Evolutionary conservation across 2,888 invertebrate genomes (phyloP).

Genomic region (Stegana nigrithorax): DNA sequence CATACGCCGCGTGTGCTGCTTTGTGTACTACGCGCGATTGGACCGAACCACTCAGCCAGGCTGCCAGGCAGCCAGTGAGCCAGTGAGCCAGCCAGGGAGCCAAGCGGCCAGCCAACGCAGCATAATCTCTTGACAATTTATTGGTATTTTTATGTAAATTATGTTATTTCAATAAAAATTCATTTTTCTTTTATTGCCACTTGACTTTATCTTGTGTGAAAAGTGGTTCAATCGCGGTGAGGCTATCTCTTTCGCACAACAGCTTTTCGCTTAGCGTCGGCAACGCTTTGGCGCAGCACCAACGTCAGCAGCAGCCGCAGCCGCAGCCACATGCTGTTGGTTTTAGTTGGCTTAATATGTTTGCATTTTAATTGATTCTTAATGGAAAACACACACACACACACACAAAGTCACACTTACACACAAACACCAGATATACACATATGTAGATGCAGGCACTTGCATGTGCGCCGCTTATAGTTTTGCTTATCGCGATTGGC

Average conservation of each 20-base stretch:
- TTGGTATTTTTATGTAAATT: slow-evolving; percentile 55
- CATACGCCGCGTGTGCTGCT: slow-evolving; percentile 30
- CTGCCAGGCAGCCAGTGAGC: background rate
- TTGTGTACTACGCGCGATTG: background rate
- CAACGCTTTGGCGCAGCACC: slow-evolving; percentile 3
- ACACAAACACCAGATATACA: no score
- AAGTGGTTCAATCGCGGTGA: slow-evolving; percentile 59
- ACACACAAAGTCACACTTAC: background rate
- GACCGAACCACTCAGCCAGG: slow-evolving; percentile 8
- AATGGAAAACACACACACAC: slow-evolving; percentile 46
- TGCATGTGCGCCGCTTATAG: no score
- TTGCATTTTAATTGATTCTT: slow-evolving; percentile 61
- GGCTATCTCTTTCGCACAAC: slow-evolving; percentile 37
- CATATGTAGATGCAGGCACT: no score
- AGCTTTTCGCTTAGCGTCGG: background rate
- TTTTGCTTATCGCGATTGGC: slow-evolving; percentile 53
- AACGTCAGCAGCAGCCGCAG: slow-evolving; percentile 9
- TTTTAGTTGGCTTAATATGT: no score
- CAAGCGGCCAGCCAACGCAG: slow-evolving; percentile 23
- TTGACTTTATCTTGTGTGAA: slow-evolving; percentile 53
- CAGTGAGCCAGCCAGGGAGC: background rate
- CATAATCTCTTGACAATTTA: slow-evolving; percentile 50
- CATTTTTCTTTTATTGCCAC: slow-evolving; percentile 52
- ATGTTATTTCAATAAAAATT: slow-evolving; percentile 50
- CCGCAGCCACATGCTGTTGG: slow-evolving; percentile 5